Evolutionary conservation across 2,797 vertebrate species (phyloP).

Genomic region (Halcyon badia): DNA sequence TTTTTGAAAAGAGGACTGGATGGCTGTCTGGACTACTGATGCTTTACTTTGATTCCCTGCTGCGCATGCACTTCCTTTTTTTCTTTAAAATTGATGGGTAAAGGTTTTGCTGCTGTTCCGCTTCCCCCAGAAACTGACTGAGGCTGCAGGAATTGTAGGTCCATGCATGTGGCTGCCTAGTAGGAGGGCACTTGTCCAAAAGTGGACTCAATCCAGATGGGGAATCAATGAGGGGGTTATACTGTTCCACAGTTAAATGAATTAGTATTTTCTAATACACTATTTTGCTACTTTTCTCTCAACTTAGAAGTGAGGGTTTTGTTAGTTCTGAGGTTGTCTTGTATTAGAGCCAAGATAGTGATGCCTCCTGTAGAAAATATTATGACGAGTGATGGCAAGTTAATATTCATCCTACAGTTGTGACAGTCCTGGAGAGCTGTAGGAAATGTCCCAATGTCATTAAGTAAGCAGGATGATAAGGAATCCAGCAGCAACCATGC

Average conservation of each 20-base stretch:
- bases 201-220: not conserved
- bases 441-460: not conserved
- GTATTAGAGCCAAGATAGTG: not conserved
- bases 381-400: constrained; percentile 16
- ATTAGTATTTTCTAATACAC: not conserved
- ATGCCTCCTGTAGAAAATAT: constrained; percentile 13
- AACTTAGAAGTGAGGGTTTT: not conserved
- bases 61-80: rapidly evolving
- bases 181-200: not conserved
- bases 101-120: not conserved
- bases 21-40: not conserved
- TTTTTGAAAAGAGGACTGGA: not conserved
- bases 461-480: not conserved
- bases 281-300: not conserved
- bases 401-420: not conserved
- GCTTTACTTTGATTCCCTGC: not conserved
- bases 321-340: not conserved
- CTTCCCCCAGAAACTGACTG: not conserved
- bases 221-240: not conserved
- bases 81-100: not conserved
- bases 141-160: not conserved
- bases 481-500: not conserved
- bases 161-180: not conserved
- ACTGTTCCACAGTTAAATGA: not conserved
- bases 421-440: not conserved